Base-by-base conservation (phyloP, 2,888 invertebrate species). In the Creontiades dilutus region DNA sequence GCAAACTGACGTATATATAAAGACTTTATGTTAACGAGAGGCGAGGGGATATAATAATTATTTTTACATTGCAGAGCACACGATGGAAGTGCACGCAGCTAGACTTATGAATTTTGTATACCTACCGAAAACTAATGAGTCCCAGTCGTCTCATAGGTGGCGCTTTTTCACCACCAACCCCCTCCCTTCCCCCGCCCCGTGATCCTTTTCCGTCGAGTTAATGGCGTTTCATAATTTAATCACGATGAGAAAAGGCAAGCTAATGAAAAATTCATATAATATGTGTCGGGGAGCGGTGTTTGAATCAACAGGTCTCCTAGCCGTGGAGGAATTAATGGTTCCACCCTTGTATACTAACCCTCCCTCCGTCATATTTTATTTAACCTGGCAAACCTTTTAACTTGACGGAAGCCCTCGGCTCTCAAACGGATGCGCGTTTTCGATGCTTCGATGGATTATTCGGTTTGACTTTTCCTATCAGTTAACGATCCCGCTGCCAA, bases 231-330 rank as follows among this genome's bases (percentile, higher is more conserved):
- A 68, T 68, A 68, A 68, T 23, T 68, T 68, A 68, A 68, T 68
- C 68, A 68, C 19, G 23, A 68, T 23, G 68, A 68, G 68, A 68
- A 68, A 68, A 68, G 23, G 23, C 23, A 23, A 68, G n/a, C 68
- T 68, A 68, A 68, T 68, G 68, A 68, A 68, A 68, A 68, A 68
- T 68, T 68, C 68, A 68, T 68, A 68, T 68, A 23, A 68, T 68
- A 68, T 68, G 68, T 68, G 68, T 68, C 19, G 68, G 68, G 68
- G 27, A 19, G 68, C 68, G 68, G 68, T 68, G 68, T 68, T 68
- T 68, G 68, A 68, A 68, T 68, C 68, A 68, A 68, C 68, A 68
- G 68, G 68, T 68, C 68, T 68, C 68, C 23, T 27, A 68, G 68
- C 68, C 23, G 12, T 68, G 68, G 23, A 68, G 68, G 23, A 68